A percentile compares a stretch with the other conserved stretches of the same genome.
Evolutionary conservation across 2,888 invertebrate species (phyloP).

Genomic region (Phortica okadai): DNA sequence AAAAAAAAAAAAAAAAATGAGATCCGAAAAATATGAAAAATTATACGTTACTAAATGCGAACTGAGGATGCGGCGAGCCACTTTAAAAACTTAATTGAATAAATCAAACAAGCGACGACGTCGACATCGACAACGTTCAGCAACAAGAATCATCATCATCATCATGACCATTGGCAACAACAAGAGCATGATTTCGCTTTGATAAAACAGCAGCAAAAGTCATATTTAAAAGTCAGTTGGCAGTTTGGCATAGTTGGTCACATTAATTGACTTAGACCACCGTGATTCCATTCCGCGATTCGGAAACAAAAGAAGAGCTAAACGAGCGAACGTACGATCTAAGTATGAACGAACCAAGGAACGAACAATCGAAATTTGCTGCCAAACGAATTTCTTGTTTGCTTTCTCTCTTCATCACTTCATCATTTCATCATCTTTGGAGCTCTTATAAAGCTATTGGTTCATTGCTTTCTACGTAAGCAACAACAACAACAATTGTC

Average conservation of each 20-base stretch:
- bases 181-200: not conserved
- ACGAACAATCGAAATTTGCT: not conserved
- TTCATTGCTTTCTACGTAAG: not conserved
- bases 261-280: slow-evolving; percentile 68
- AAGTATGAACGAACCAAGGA: not conserved
- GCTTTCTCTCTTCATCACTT: not conserved
- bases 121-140: not conserved
- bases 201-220: slow-evolving; percentile 29
- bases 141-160: not conserved
- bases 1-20: not conserved
- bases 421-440: not conserved
- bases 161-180: not conserved
- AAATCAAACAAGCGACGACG: slow-evolving; percentile 24
- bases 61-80: not conserved
- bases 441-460: not conserved
- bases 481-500: slow-evolving; percentile 1
- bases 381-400: not conserved
- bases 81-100: slow-evolving; percentile 25
- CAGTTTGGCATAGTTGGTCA: slow-evolving; percentile 23
- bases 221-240: not conserved
- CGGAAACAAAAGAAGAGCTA: not conserved
- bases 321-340: not conserved
- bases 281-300: slow-evolving; percentile 44
- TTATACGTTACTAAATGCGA: not conserved
- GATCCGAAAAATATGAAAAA: not conserved